phyloP scores from a whole-genome alignment of 2,888 invertebrate species.

The Lithophane ornitopus region DNA sequence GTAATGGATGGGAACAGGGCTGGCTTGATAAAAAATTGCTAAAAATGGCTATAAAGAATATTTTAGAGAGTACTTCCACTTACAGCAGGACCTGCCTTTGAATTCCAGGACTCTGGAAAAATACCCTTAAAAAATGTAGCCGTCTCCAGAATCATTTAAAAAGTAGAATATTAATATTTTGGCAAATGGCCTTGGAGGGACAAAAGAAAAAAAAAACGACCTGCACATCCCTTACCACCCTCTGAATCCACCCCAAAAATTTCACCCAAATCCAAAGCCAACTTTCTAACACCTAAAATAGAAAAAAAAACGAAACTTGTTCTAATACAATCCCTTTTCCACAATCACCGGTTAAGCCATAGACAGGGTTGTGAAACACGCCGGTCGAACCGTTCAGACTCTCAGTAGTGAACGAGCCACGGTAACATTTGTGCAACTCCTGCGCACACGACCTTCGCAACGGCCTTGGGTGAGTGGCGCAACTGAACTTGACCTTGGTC shows the following conservation, averaged over 20 bases:
- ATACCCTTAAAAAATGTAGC: neutral
- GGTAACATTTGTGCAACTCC: slow-evolving; percentile 82
- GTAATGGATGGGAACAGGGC: neutral
- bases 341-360: slow-evolving; percentile 87
- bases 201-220: neutral
- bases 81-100: no score
- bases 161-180: neutral
- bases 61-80: neutral
- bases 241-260: slow-evolving; percentile 1
- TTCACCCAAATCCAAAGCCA: neutral
- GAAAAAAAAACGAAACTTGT: slow-evolving; percentile 50
- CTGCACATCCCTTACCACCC: neutral
- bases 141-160: neutral
- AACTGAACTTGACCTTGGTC: slow-evolving; percentile 80
- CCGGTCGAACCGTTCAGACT: slow-evolving; percentile 70
- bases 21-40: neutral
- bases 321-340: slow-evolving; percentile 77
- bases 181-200: slow-evolving; percentile 29
- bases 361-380: slow-evolving; percentile 85
- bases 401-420: slow-evolving; percentile 85
- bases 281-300: slow-evolving; percentile 37
- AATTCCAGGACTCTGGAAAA: neutral
- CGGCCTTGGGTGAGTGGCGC: slow-evolving; percentile 86
- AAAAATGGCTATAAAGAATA: neutral
- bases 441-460: slow-evolving; percentile 77